phyloP scores from a whole-genome alignment of 2,888 invertebrate species.

The Phoronis australis region DNA sequence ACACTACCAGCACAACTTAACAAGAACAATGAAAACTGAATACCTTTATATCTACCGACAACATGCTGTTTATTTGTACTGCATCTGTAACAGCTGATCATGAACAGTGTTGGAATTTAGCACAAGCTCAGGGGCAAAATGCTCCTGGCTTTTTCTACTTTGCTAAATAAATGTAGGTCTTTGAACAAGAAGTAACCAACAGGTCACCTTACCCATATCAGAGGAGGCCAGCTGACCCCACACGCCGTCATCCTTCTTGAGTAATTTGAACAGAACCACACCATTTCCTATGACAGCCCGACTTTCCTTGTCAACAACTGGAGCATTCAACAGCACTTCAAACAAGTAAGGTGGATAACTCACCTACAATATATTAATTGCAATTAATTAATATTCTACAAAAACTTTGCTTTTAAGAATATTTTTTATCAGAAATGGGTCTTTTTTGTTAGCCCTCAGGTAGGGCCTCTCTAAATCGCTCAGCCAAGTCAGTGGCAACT shows the following conservation, averaged over 20 bases:
- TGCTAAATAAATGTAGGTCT: neutral
- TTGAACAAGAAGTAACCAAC: neutral
- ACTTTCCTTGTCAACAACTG: conserved; percentile 63
- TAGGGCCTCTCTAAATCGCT: too few relatives aligned
- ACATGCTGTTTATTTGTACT: too few relatives aligned
- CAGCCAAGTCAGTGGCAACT: too few relatives aligned
- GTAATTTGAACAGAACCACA: conserved; percentile 64
- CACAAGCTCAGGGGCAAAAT: too few relatives aligned
- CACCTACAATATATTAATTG: conserved; percentile 54
- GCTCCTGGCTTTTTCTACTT: too few relatives aligned
- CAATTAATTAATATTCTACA: conserved; percentile 3
- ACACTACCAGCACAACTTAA: too few relatives aligned
- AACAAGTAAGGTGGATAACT: conserved; percentile 69
- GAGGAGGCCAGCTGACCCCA: conserved; percentile 41
- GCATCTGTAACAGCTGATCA: too few relatives aligned
- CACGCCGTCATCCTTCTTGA: conserved; percentile 58
- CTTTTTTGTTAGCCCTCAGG: too few relatives aligned
- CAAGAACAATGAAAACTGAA: too few relatives aligned
- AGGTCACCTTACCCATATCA: conserved; percentile 23
- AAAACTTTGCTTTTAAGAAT: neutral
- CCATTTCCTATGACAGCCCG: conserved; percentile 63
- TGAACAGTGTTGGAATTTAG: too few relatives aligned
- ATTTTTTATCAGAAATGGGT: neutral
- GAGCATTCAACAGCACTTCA: conserved; percentile 65
- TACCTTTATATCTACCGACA: too few relatives aligned